These are phyloP conservation scores for Drosophila lutescens DNA, from an alignment of 2,888 invertebrate species.

Conservation along the genomic window DNA sequence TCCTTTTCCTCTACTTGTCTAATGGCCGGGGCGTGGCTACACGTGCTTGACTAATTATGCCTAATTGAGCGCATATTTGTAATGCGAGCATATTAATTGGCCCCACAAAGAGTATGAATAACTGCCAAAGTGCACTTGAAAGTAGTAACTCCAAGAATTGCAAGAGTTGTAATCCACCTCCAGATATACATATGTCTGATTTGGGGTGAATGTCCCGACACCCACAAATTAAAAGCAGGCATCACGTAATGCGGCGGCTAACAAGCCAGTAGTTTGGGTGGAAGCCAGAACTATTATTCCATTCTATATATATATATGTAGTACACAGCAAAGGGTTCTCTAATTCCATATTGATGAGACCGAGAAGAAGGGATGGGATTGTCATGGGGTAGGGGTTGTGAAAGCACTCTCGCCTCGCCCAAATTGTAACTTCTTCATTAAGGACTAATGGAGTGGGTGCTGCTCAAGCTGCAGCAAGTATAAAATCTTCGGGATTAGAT, in stretches of 20 bases:
- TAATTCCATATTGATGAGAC: constrained; percentile 30
- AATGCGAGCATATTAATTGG: constrained; percentile 72
- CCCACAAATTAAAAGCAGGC: constrained; percentile 27
- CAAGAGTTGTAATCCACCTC: constrained; percentile 11
- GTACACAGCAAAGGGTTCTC: constrained; percentile 12
- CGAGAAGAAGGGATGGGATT: not conserved
- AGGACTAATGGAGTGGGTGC: constrained; percentile 45
- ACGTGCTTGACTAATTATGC: constrained; percentile 76
- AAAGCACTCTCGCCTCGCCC: constrained; percentile 2
- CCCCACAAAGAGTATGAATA: constrained; percentile 41
- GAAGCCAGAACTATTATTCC: constrained; percentile 32
- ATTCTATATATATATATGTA: constrained; percentile 1
- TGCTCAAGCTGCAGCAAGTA: constrained; percentile 51
- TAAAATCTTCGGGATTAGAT: constrained; percentile 78
- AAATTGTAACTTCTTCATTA: constrained; percentile 64
- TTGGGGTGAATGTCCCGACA: constrained; percentile 30
- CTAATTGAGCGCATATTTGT: constrained; percentile 72
- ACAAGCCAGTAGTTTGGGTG: constrained; percentile 29
- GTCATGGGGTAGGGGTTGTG: constrained; percentile 5
- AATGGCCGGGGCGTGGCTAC: constrained; percentile 71
- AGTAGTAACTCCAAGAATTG: constrained; percentile 31
- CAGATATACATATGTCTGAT: not conserved
- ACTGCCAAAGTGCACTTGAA: constrained; percentile 49
- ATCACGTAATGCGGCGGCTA: constrained; percentile 50
- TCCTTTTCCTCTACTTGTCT: not conserved